These are phyloP conservation scores for Andrena chrysosceles DNA, from an alignment of 2,888 invertebrate genomes.

Conservation along the genomic window DNA sequence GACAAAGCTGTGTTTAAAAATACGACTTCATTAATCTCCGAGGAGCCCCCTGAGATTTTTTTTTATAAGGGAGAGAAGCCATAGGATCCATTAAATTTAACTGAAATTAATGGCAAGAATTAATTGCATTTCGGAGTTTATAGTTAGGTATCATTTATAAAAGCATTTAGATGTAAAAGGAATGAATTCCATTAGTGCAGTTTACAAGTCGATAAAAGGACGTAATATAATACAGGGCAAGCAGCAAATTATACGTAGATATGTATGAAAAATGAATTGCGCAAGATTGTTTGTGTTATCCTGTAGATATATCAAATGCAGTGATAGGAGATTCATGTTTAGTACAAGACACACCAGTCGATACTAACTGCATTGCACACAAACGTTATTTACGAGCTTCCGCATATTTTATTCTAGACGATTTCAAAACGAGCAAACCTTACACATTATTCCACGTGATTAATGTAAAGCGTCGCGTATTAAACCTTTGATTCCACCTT, in stretches of 20 bases:
- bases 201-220: neutral
- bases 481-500: neutral
- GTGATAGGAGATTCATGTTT: slow-evolving; percentile 1
- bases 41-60: neutral
- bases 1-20: slow-evolving; percentile 7
- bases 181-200: neutral
- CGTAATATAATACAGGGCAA: neutral
- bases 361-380: neutral
- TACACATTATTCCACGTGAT: neutral
- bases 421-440: neutral
- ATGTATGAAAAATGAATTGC: slow-evolving; percentile 6
- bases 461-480: neutral
- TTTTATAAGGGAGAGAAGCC: neutral
- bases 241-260: neutral
- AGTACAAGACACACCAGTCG: slow-evolving; percentile 1
- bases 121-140: neutral
- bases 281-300: neutral
- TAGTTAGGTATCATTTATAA: neutral
- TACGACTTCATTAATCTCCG: slow-evolving; percentile 33
- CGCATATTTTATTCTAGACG: neutral
- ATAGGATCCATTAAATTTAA: neutral
- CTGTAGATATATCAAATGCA: neutral
- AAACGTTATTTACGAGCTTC: neutral
- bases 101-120: neutral
- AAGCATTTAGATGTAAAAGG: neutral